Conservation (phyloP, 2,888 invertebrate genomes). For the Orthosia incerta region DNA sequence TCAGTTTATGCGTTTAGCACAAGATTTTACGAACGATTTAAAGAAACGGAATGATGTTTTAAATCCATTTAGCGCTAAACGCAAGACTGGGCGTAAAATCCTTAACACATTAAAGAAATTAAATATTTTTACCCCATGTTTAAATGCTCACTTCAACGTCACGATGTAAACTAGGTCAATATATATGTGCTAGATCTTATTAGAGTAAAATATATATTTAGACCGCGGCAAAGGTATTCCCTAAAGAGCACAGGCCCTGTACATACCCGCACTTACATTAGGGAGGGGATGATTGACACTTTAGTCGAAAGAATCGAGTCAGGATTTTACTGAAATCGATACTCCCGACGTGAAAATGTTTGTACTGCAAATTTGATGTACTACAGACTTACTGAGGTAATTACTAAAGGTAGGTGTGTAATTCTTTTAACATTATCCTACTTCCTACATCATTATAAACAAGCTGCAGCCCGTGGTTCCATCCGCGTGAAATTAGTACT, state of each 20-base stretch:
- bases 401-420: no score
- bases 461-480: no score
- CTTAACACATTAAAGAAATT: background rate
- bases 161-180: constrained; percentile 29
- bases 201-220: constrained; percentile 51
- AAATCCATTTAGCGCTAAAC: no score
- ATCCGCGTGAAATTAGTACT: no score
- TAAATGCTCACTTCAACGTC: constrained; percentile 11
- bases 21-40: no score
- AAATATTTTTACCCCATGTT: background rate
- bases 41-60: no score
- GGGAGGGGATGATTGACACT: constrained; percentile 20
- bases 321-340: constrained; percentile 8
- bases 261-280: constrained; percentile 37
- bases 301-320: constrained; percentile 3
- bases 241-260: constrained; percentile 19
- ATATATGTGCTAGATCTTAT: constrained; percentile 53
- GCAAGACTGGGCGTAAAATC: no score
- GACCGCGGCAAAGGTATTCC: constrained; percentile 50
- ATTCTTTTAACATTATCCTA: no score
- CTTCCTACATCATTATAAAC: no score
- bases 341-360: background rate
- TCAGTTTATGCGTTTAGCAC: no score
- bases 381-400: no score
- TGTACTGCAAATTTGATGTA: no score